Base-by-base conservation (phyloP, 2,888 invertebrate genomes). In the Meliscaeva auricollis region DNA sequence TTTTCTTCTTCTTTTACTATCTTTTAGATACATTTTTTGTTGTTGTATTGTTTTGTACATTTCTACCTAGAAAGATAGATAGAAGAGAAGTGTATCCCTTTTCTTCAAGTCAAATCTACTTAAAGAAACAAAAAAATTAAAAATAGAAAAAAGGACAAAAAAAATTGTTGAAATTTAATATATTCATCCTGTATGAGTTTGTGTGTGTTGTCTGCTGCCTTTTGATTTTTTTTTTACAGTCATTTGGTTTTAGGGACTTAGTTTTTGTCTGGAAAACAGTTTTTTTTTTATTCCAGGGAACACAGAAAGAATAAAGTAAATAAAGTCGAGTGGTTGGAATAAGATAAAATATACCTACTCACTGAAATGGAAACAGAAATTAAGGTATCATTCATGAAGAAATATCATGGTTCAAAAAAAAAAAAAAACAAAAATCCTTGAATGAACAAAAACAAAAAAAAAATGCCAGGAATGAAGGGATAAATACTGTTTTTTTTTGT, bases 141-240 rank as follows among this genome's bases (percentile, higher is more conserved):
- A 70, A 26, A 35, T 15, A 56, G 60, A 32, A 41, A 64, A 50
- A 48, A 68, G 3, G 35, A 38, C 48, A 70, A 44, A 58, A 38
- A 17, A 44, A 60, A 52, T 54, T 44, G 60, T 66, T 80, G 85
- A 85, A 85, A 85, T 85, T 85, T 85, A 85, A 85, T 85, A 85
- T 81, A 85, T 85, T 81, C 85, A 85, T 85, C 81, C 54, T 76
- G 35, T 38, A 13, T 38, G 35, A 2, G 35, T 38, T 9, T 79
- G 56, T 58, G 38, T 58, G 58, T 58, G 20, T 75, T 68, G 3
- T 6, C 38, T 38, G 38, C 60, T 76, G 75, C 72, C 64, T 77
- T 85, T 85, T 80, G 76, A 81, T 73, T 85, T 80, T 77, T 85
- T 80, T 77, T 81, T 73, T 81, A 85, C 85, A 80, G 72, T 69